Conservation (phyloP, 2,797 vertebrate species). For the Apodemus agrarius region DNA sequence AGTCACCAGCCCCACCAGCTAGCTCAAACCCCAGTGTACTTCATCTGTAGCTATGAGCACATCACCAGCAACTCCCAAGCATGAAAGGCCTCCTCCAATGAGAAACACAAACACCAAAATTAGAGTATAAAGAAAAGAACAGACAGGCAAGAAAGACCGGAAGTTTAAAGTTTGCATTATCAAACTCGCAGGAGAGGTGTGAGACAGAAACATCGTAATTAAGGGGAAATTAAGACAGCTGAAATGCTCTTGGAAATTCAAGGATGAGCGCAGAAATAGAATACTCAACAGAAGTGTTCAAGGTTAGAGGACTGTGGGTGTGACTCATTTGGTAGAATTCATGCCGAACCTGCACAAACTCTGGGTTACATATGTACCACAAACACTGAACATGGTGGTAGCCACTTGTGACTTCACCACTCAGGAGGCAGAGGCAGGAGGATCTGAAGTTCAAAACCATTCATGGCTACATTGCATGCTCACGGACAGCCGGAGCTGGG, state of each 20-base stretch:
- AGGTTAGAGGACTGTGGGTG: not conserved
- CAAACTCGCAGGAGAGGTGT: not conserved
- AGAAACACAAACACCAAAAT: not conserved
- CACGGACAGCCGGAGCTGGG: not conserved
- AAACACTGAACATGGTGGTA: not conserved
- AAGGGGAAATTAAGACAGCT: slow-evolving; percentile 10
- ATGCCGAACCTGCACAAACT: not conserved
- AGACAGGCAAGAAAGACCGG: not conserved
- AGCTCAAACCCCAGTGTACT: not conserved
- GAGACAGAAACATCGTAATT: not conserved
- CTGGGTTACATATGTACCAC: not conserved
- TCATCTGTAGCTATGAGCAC: not conserved
- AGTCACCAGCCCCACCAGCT: not conserved
- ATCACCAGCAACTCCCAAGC: not conserved
- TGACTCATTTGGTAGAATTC: not conserved
- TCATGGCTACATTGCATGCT: not conserved
- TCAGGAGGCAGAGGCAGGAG: not conserved
- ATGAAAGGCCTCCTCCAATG: not conserved
- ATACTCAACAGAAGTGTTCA: not conserved
- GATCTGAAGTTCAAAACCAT: not conserved
- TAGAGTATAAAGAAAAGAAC: not conserved
- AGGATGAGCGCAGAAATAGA: not conserved
- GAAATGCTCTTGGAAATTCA: slow-evolving; percentile 29
- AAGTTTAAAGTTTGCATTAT: not conserved
- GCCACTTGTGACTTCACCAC: not conserved